Evolutionary conservation across 2,888 invertebrate genomes (phyloP).

Genomic region (Platynereis dumerilii): DNA sequence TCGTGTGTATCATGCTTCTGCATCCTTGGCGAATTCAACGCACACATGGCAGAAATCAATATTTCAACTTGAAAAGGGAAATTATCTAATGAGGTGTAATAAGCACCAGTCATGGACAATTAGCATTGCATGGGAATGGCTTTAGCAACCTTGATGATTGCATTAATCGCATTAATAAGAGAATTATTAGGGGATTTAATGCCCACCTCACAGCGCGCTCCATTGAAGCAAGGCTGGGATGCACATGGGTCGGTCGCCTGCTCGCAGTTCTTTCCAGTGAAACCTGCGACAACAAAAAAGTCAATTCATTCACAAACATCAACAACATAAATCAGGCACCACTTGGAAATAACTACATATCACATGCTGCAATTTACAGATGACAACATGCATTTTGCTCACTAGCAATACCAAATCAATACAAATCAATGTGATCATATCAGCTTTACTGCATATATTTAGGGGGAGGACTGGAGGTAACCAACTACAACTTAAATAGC

Average conservation of each 20-base stretch:
- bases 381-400: neutral
- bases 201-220: conserved; percentile 51
- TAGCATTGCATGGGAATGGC: too few species aligned
- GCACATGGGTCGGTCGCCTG: conserved; percentile 40
- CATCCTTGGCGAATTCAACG: too few species aligned
- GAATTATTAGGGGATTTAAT: neutral
- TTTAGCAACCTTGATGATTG: too few species aligned
- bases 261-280: conserved; percentile 39
- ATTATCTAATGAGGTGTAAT: too few species aligned
- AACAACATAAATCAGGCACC: too few species aligned
- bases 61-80: too few species aligned
- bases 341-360: neutral
- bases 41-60: too few species aligned
- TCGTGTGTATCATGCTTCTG: too few species aligned
- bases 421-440: conserved; percentile 5
- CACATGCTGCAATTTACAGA: neutral
- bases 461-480: neutral
- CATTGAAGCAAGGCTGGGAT: conserved; percentile 42
- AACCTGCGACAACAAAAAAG: conserved; percentile 33
- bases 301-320: neutral
- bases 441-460: neutral
- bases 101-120: too few species aligned
- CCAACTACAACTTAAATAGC: too few species aligned
- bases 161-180: too few species aligned
- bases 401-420: neutral